Evolutionary conservation across 1,140 invertebrate species (phyloP), one percentile per base, ranked within the genome.

Genomic region (Drosophila repletoides): DNA sequence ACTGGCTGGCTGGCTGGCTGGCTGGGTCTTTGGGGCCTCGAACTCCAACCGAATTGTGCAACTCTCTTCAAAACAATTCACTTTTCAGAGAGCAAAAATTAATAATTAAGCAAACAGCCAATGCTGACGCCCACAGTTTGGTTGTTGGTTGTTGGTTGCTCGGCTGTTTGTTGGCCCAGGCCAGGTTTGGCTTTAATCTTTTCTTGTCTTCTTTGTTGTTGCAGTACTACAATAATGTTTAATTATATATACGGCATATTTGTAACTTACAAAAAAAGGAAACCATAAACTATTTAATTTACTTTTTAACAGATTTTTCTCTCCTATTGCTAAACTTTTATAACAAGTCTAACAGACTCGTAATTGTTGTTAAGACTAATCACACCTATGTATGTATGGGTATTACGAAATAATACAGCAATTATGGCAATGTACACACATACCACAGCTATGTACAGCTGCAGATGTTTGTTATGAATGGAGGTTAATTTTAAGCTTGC

Each of bases 21-120:
- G n/a, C n/a, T n/a, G n/a, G n/a, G n/a, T n/a, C n/a, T n/a, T n/a
- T n/a, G n/a, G 24, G 29, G 21, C 41, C 59, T 61, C 36, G 17
- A 34, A 38, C 43, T 12, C 6, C 14, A 15, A 2, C 2, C 12
- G 14, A 38, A 61, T 76, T 73, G 74, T 49, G 74, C 31, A 72
- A 77, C 52, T 14, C 46, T 15, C n/a, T 21, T 3, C 28, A 36
- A 33, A 40, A 41, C 17, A 48, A 49, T 55, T 48, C 43, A 38
- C 22, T 63, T 63, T 45, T 19, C 7, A 48, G 7, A 43, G 34
- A 24, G 43, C 15, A 17, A 34, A 52, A 59, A 59, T 65, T 59
- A 59, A 59, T 59, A 51, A 66, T 51, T 51, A 59, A 66, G 7
- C 53, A 49, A 36, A 26, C 63, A 36, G 9, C 46, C 46, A 41